These are phyloP conservation scores for Sebastes hopkinsi DNA, from an alignment of 2,797 vertebrate genomes.

Conservation along the genomic window DNA sequence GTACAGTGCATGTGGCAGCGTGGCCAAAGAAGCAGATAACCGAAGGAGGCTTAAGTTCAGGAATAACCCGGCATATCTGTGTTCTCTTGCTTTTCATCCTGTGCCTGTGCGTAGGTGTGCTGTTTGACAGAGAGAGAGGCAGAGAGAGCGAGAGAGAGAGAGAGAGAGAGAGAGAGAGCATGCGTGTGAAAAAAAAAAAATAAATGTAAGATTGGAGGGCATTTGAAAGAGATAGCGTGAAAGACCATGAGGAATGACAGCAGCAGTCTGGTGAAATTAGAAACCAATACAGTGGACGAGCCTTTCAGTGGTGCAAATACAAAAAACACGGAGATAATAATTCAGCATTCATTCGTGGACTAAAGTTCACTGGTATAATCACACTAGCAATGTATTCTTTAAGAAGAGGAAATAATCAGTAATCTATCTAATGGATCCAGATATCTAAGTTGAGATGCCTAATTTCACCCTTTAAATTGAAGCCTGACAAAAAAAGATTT, in stretches of 20 bases:
- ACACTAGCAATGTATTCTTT: background rate
- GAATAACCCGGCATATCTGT: slow-evolving; percentile 46
- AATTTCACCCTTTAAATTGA: background rate
- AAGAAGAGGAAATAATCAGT: background rate
- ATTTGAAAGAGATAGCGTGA: slow-evolving; percentile 29
- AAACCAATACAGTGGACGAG: slow-evolving; percentile 14
- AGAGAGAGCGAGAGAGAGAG: background rate
- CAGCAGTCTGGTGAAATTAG: slow-evolving; percentile 34
- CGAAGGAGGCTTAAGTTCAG: slow-evolving; percentile 46
- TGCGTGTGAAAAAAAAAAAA: background rate
- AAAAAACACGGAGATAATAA: background rate
- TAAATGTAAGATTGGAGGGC: slow-evolving; percentile 16
- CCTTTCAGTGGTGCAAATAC: background rate
- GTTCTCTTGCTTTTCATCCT: slow-evolving; percentile 14
- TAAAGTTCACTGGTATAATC: background rate
- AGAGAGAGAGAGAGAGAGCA: background rate
- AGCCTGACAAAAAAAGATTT: background rate
- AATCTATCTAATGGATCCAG: background rate
- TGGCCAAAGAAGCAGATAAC: slow-evolving; percentile 52
- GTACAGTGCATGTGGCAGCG: slow-evolving; percentile 52
- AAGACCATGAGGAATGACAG: slow-evolving; percentile 36
- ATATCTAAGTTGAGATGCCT: background rate
- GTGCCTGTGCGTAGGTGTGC: slow-evolving; percentile 44
- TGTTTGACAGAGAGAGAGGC: slow-evolving; percentile 28
- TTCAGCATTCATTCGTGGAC: no score